A percentile compares a stretch with the other conserved stretches of the same genome.
phyloP scores from a whole-genome alignment of 2,113 vertebrate genomes.

The Ageneiosus marmoratus region DNA sequence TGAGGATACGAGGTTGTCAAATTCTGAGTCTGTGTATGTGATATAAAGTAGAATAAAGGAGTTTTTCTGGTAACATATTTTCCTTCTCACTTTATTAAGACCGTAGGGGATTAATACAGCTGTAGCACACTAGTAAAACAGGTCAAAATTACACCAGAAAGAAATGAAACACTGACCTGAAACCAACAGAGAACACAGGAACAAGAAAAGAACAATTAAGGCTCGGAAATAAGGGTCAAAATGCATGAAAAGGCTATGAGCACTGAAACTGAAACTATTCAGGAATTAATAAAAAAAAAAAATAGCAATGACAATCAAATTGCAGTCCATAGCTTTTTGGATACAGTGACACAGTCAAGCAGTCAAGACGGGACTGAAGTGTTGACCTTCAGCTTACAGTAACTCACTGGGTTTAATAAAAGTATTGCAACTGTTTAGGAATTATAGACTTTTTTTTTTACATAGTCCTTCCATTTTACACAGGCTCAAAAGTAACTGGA shows the following conservation, averaged over 20 bases:
- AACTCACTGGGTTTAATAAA: too few species aligned
- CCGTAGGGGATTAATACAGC: background rate
- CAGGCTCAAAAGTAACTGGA: too few species aligned
- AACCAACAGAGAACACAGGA: background rate
- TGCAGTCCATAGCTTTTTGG: too few species aligned
- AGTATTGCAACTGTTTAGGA: too few species aligned
- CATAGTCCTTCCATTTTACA: too few species aligned
- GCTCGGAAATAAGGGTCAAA: background rate
- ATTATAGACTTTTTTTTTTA: too few species aligned
- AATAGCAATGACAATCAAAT: too few species aligned
- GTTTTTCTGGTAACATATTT: background rate
- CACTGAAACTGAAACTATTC: background rate
- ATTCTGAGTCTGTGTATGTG: background rate
- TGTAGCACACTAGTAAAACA: background rate
- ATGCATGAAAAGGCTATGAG: background rate
- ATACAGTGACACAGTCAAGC: too few species aligned
- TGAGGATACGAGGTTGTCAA: background rate
- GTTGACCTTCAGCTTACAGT: too few species aligned
- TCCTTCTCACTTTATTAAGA: background rate
- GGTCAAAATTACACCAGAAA: background rate
- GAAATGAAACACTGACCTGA: background rate
- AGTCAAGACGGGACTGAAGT: too few species aligned
- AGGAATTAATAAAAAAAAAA: background rate
- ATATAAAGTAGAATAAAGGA: background rate
- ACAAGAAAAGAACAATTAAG: background rate